phyloP scores from a whole-genome alignment of 2,113 vertebrate species.

The Hemibagrus wyckioides region DNA sequence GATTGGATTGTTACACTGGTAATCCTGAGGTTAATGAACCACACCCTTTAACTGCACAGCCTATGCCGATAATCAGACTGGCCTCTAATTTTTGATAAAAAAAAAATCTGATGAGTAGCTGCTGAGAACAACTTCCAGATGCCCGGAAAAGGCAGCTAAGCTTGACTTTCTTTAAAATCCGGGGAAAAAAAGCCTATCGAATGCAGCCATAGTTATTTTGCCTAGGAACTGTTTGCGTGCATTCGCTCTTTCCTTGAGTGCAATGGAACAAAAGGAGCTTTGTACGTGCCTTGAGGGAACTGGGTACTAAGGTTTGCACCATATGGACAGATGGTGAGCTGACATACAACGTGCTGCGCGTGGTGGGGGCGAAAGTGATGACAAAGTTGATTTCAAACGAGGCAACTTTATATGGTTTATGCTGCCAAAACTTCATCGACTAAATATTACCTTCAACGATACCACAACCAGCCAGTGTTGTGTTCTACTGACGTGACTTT shows the following conservation, averaged over 20 bases:
- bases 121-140: conserved; percentile 71
- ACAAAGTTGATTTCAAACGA: conserved; percentile 63
- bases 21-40: conserved; percentile 60
- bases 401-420: conserved; percentile 45
- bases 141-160: conserved; percentile 42
- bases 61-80: conserved; percentile 55
- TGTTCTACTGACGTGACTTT: conserved; percentile 13
- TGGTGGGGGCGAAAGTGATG: conserved; percentile 57
- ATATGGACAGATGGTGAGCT: conserved; percentile 61
- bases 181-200: conserved; percentile 43
- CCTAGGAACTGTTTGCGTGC: conserved; percentile 62
- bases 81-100: conserved; percentile 60
- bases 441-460: conserved; percentile 60
- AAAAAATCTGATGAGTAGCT: conserved; percentile 35
- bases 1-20: conserved; percentile 59
- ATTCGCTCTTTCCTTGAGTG: conserved; percentile 64
- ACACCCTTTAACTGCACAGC: conserved; percentile 57
- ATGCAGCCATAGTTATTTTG: conserved; percentile 62
- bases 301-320: conserved; percentile 49
- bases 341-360: conserved; percentile 56
- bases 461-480: conserved; percentile 15
- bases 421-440: conserved; percentile 53
- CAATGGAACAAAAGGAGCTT: conserved; percentile 72
- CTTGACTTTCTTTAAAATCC: conserved; percentile 34
- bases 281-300: conserved; percentile 58